A percentile compares a stretch with the other conserved stretches of the same genome.
phyloP scores from a whole-genome alignment of 2,888 invertebrate species.

The Pandemis corylana region DNA sequence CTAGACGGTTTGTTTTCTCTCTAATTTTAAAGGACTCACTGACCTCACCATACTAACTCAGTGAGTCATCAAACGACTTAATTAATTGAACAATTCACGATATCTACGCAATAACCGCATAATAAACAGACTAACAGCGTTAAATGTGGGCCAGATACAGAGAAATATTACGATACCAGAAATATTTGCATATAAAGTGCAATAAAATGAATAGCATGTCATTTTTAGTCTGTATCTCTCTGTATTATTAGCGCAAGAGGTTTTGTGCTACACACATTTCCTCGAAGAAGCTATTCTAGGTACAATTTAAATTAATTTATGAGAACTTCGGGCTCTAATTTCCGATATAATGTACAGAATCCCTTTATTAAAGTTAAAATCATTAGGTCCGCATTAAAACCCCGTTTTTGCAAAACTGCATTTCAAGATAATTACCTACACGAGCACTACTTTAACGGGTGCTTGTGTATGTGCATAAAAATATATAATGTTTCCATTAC shows the following conservation, averaged over 20 bases:
- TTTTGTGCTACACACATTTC: background rate
- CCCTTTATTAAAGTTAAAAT: no score
- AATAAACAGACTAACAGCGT: background rate
- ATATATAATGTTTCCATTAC: no score
- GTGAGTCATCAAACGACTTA: background rate
- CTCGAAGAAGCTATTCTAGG: background rate
- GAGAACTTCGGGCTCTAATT: background rate
- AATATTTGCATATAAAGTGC: conserved; percentile 19
- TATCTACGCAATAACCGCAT: background rate
- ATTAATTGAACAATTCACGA: conserved; percentile 1
- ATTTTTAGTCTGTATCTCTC: conserved; percentile 1
- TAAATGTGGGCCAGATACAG: conserved; percentile 8
- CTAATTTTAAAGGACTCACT: background rate
- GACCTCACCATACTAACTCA: background rate
- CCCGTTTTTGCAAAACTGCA: no score
- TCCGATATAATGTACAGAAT: no score
- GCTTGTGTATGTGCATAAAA: no score
- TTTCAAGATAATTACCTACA: no score
- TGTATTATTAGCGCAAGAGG: background rate
- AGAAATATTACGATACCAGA: conserved; percentile 13
- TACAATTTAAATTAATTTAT: background rate
- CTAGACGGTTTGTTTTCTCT: no score
- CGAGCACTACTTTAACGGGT: no score
- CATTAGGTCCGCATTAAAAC: no score
- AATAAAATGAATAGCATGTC: conserved; percentile 7